Base-by-base conservation (phyloP, 2,888 invertebrate genomes). In the Malthinus flaveolus region DNA sequence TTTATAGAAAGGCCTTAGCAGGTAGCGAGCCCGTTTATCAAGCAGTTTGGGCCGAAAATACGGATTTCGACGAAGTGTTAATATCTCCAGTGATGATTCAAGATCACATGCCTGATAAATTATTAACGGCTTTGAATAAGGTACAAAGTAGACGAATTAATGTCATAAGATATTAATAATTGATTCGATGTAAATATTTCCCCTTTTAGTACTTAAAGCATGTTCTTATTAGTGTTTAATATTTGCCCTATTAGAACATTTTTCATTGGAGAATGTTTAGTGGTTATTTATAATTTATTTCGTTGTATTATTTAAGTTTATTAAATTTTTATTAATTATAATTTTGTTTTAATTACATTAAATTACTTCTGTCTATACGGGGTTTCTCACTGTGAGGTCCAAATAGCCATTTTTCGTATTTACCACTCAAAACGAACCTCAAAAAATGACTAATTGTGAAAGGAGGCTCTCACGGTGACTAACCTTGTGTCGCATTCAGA, bases 51-150 rank as follows among this genome's bases (percentile, higher is more conserved):
- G 91, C 91, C 1, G 87, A 89, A 64, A 91, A 90, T 67, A 86
- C 85, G 37, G 91, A 91, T 75, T 93, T 93, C 75, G 91, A 92
- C 75, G 91, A 93, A 79, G 92, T 94, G 12, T 83, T 93, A 52
- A 91, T 94, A 64, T 93, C 93, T 23, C 93, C 93, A 1, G 91
- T 91, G 49, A 93, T 93, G 93, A 83, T 93, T 61, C 91, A 92
- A 78, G 93, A 94, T 77, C 93, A 94, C 77, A 93, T 94, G 93
- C 93, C 93, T 32, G 92, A 93, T 75, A 89, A 87, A 76, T 89
- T 93, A 57, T 81, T 93, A 68, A 87, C 89, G 63, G 93, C 92
- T 31, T 82, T 94, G 62, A 87, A 91, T 79, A 91, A 92, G 89
- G 93, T 93, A 87, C 70, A 65, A 32, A 64, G 42, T 49, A 49